phyloP scores from a whole-genome alignment of 2,113 vertebrate species.

The Castor canadensis region DNA sequence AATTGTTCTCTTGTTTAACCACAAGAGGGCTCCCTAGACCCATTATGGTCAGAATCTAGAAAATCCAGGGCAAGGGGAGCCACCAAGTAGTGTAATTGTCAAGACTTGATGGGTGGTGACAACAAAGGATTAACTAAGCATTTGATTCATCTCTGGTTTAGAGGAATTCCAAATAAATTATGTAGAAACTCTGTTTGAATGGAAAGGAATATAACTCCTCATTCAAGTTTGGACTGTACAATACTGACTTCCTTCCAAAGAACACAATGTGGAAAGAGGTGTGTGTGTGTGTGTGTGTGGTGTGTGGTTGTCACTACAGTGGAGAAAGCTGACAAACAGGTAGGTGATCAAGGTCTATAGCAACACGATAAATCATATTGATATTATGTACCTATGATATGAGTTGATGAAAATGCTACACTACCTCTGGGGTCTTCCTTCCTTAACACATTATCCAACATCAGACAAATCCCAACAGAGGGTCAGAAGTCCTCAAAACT shows the following conservation, averaged over 20 bases:
- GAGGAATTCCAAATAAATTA: constrained; percentile 11
- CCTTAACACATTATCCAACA: background rate
- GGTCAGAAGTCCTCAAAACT: background rate
- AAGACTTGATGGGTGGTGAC: background rate
- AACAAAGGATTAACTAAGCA: background rate
- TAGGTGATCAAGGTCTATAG: background rate
- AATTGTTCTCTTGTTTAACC: background rate
- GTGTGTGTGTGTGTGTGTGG: background rate
- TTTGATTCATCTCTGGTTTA: background rate
- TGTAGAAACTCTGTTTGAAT: background rate
- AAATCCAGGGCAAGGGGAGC: rapidly evolving
- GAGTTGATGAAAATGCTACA: background rate
- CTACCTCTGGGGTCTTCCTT: background rate
- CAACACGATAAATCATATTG: background rate
- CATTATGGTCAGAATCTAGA: background rate
- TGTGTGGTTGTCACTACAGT: background rate
- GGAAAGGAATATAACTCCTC: background rate
- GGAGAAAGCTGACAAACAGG: background rate
- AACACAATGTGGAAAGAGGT: background rate
- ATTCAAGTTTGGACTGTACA: background rate
- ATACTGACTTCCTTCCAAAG: background rate
- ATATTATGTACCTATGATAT: background rate
- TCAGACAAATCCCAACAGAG: background rate
- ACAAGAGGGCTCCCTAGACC: constrained; percentile 74
- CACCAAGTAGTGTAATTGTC: background rate